phyloP scores from a whole-genome alignment of 2,888 invertebrate species.

The Merodon equestris region DNA sequence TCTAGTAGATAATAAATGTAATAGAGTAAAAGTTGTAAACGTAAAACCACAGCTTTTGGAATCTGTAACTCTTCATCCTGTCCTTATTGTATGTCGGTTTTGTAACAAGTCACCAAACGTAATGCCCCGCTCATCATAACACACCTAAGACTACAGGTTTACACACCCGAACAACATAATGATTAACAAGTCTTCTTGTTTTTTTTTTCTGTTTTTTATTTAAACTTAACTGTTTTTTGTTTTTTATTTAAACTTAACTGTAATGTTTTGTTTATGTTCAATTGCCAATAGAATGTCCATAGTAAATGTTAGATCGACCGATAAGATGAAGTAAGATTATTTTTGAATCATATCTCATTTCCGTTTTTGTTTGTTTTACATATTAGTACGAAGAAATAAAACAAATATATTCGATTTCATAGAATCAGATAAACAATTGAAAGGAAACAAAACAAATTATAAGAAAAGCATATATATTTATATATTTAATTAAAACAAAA shows the following conservation, averaged over 20 bases:
- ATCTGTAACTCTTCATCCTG: too few relatives aligned
- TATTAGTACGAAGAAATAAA: too few relatives aligned
- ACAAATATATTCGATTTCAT: conserved; percentile 24
- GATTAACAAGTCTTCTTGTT: conserved; percentile 33
- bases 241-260: neutral
- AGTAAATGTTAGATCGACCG: neutral
- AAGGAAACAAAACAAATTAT: conserved; percentile 17
- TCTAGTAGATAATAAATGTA: conserved; percentile 59
- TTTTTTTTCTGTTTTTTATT: conserved; percentile 20
- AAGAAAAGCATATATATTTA: conserved; percentile 47
- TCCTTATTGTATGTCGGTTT: too few relatives aligned
- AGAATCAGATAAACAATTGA: conserved; percentile 35
- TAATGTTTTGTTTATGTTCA: conserved; percentile 33
- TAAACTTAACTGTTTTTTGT: conserved; percentile 29
- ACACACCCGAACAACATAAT: conserved; percentile 1
- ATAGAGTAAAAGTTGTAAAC: conserved; percentile 1
- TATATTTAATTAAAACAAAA: conserved; percentile 42
- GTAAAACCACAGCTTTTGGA: too few relatives aligned
- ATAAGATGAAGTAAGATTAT: too few relatives aligned
- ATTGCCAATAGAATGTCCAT: neutral
- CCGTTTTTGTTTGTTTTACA: conserved; percentile 29
- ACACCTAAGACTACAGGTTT: conserved; percentile 23
- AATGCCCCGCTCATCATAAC: conserved; percentile 3
- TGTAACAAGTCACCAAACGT: too few relatives aligned
- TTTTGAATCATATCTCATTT: neutral